phyloP scores from a whole-genome alignment of 1,140 invertebrate genomes.

The Sesamia nonagrioides region DNA sequence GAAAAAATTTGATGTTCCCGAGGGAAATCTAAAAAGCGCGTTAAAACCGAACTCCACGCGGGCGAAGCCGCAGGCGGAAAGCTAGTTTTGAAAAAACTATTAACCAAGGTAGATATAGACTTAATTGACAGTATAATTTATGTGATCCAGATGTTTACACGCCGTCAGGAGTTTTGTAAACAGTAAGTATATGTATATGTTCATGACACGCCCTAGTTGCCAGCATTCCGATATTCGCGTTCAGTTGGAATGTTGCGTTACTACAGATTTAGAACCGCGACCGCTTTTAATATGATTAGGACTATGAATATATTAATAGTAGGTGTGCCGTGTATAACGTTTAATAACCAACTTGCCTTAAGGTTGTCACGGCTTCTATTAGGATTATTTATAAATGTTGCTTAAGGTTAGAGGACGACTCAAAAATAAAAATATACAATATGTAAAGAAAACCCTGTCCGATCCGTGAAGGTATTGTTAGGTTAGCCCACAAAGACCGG shows the following conservation, averaged over 20 bases:
- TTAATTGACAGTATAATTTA: conserved; percentile 37
- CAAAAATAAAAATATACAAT: no score
- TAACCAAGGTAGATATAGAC: neutral
- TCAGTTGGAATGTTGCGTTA: conserved; percentile 35
- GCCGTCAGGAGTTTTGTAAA: conserved; percentile 28
- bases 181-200: conserved; percentile 6
- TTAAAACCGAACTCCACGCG: no score
- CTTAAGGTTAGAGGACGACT: no score
- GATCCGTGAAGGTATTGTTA: no score
- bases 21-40: no score
- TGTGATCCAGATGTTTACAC: conserved; percentile 25
- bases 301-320: conserved; percentile 24
- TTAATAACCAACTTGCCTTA: neutral
- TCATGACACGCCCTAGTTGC: conserved; percentile 35
- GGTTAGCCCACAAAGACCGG: no score
- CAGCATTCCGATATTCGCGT: conserved; percentile 26
- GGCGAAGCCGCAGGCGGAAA: no score
- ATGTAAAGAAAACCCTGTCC: no score
- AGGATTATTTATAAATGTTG: no score
- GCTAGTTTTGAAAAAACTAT: neutral
- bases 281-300: conserved; percentile 18
- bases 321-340: neutral
- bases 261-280: neutral
- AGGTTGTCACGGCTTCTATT: neutral
- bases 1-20: no score